Base-by-base conservation (phyloP, 2,113 vertebrate species). In the Gopherus evgoodei region DNA sequence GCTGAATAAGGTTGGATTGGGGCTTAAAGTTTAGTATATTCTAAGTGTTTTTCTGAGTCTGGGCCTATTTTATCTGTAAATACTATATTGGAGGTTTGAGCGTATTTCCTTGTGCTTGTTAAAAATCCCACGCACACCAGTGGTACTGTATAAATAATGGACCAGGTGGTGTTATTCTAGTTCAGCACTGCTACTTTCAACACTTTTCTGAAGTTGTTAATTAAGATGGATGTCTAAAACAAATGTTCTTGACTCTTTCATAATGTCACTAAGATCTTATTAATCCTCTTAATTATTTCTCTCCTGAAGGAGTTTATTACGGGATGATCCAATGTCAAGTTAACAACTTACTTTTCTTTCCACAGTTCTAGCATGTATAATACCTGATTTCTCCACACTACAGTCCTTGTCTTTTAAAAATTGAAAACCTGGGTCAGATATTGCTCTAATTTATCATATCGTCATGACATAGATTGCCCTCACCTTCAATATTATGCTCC, bases 401-500 rank as follows among this genome's bases (percentile, higher is more conserved):
- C n/a, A 75, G 35, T 92, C 88, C 25, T 79, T 91, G 81, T 83
- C 17, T 95, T 81, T 93, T 94, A 90, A 93, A 94, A 95, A 93
- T 93, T 93, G 85, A 80, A 54, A 11, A 21, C 22, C 81, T 91
- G 91, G 89, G 84, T 94, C 93, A 86, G 85, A 72, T 84, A 94
- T 83, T 44, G 84, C 90, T 93, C 90, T 84, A 94, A 50, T 94
- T 83, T 56, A 78, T 87, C 93, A 92, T 53, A 44, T 92, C 89
- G 90, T 27, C 38, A 76, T 76, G 75, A 44, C 75, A 87, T 90
- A 94, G 90, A 81, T 84, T 90, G 2, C 76, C 93, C 95, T 93
- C 35, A 49, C 53, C 16, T 92, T 92, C 87, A 86, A 87, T 95
- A 89, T 38, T 19, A 0, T 44, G 29, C 94, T 94, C 12, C 0